Evolutionary conservation across 2,888 invertebrate genomes (phyloP), one percentile per base, ranked within the genome.

Genomic region (Cyaniris semiargus): DNA sequence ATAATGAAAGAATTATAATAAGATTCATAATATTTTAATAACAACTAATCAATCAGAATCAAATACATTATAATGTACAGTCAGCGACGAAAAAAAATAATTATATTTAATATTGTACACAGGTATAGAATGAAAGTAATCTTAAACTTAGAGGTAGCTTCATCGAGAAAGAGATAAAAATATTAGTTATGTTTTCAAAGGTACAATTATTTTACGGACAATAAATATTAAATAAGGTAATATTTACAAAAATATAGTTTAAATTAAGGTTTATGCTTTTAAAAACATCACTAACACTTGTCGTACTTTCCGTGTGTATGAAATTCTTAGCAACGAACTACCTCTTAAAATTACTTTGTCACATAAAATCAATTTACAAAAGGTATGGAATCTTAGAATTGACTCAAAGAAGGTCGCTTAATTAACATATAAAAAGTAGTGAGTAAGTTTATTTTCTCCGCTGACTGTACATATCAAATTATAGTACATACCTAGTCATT

Each of bases 11-110:
- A 53, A 74, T 18, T 31, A 23, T 38, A 44, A 75, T 23, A 66
- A 4, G 60, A 60, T 74, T 74, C 66, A 66, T 74, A 78, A 80
- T 78, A 82, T 94, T 94, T 94, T 86, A 92, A 91, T 94, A 94
- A 94, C 94, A 93, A 92, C 92, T 94, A 94, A 92, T 93, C 93
- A 94, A 92, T 90, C 91, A 89, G 83, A 87, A 90, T 92, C 92
- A 93, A 93, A 92, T 92, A 93, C 93, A 93, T 88, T 92, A 92
- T 90, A 90, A 92, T 90, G 87, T 92, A 93, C 91, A 92, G 38
- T 74, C 74, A 71, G 58, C 76, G 78, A 60, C 89, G 90, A 74
- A 74, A 74, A 53, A 7, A 44, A 23, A 4, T 53, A 21, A 44
- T 34, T n/a, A 34, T 71, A 38, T 38, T 23, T 44, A 15, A 44